phyloP scores from a whole-genome alignment of 2,888 invertebrate species.

The Sipha maydis region DNA sequence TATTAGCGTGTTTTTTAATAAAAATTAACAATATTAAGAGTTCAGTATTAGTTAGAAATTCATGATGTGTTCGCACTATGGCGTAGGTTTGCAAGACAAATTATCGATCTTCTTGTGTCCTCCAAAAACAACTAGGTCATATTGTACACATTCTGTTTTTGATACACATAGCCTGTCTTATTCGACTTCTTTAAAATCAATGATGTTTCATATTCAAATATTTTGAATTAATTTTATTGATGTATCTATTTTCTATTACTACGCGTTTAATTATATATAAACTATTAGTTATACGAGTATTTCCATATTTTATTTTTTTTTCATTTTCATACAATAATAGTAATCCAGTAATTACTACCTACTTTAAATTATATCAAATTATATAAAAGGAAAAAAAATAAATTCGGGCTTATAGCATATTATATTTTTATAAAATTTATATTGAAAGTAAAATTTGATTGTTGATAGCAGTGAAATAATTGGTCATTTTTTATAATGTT shows the following conservation, averaged over 20 bases:
- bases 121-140: slow-evolving; percentile 51
- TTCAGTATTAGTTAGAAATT: neutral
- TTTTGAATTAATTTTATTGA: neutral
- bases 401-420: too few species aligned
- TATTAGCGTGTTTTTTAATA: neutral
- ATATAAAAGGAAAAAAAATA: too few species aligned
- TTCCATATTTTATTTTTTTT: too few species aligned
- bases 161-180: neutral
- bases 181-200: neutral
- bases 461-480: too few species aligned
- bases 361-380: too few species aligned
- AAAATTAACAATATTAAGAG: neutral
- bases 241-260: neutral
- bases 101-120: slow-evolving; percentile 49
- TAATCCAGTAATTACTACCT: too few species aligned
- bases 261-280: too few species aligned
- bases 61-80: neutral
- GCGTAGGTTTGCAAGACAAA: slow-evolving; percentile 28
- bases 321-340: too few species aligned
- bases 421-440: too few species aligned
- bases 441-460: too few species aligned
- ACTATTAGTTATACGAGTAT: too few species aligned
- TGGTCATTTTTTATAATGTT: too few species aligned
- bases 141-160: slow-evolving; percentile 2
- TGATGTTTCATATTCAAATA: neutral